Percentiles rank a stretch among this genome's conserved stretches.
Conservation (phyloP, 2,888 invertebrate genomes). For the Asteroscopus sphinx region DNA sequence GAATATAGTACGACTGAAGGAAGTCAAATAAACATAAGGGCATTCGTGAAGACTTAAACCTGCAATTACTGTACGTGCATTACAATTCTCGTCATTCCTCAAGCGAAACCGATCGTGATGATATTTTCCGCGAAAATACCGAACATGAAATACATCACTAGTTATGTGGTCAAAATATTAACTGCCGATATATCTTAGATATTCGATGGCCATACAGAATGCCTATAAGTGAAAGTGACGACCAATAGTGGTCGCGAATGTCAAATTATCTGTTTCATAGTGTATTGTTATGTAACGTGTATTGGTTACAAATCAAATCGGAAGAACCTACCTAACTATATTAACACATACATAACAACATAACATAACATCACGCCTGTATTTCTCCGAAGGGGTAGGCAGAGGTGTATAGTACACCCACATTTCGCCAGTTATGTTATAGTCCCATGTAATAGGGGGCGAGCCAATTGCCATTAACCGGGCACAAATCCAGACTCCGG, state of each 20-base stretch:
- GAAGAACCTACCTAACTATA: too few species aligned
- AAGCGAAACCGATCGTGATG: slow-evolving; percentile 28
- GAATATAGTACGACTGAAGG: too few species aligned
- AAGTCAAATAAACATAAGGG: too few species aligned
- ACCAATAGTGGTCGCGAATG: slow-evolving; percentile 24
- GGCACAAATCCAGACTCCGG: too few species aligned
- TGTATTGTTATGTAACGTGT: slow-evolving; percentile 16
- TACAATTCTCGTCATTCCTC: background rate
- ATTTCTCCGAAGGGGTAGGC: too few species aligned
- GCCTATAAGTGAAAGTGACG: slow-evolving; percentile 37
- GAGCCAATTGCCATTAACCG: too few species aligned
- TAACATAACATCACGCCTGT: too few species aligned
- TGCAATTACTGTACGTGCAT: background rate
- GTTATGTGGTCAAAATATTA: slow-evolving; percentile 22
- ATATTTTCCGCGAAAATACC: slow-evolving; percentile 18
- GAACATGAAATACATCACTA: slow-evolving; percentile 11
- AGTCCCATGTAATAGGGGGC: too few species aligned
- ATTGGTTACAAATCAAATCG: slow-evolving; percentile 18
- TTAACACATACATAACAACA: too few species aligned
- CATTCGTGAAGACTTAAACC: too few species aligned
- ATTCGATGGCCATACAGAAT: slow-evolving; percentile 28
- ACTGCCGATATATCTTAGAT: slow-evolving; percentile 23
- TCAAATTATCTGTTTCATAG: slow-evolving; percentile 20
- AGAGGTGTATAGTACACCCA: too few species aligned
- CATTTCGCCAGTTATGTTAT: too few species aligned